Conservation (phyloP, 1,140 invertebrate species). For the Drosophila willistoni region DNA sequence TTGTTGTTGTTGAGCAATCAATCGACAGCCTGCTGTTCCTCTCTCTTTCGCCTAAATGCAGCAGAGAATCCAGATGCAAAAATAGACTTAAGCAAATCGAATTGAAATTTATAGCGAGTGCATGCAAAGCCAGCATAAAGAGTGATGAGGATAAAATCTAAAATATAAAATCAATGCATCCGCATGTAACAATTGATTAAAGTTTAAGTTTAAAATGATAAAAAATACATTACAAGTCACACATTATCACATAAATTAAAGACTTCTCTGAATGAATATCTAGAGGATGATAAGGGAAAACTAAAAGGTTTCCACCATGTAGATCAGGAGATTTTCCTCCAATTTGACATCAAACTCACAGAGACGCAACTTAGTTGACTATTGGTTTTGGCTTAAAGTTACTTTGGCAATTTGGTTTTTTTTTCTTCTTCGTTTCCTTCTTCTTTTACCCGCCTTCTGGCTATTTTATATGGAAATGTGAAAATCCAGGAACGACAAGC, state of each 20-base stretch:
- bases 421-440: neutral
- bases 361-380: neutral
- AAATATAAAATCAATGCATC: neutral
- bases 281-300: too few relatives aligned
- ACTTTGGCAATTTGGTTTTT: slow-evolving; percentile 3
- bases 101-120: slow-evolving; percentile 16
- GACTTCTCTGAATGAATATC: too few relatives aligned
- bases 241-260: too few relatives aligned
- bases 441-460: neutral
- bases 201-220: neutral
- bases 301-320: too few relatives aligned
- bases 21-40: slow-evolving; percentile 1
- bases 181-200: neutral
- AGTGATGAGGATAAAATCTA: neutral
- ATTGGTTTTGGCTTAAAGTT: slow-evolving; percentile 4
- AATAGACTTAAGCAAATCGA: slow-evolving; percentile 17
- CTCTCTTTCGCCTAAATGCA: neutral
- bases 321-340: too few relatives aligned
- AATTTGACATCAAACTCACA: too few relatives aligned
- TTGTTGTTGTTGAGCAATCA: slow-evolving; percentile 14
- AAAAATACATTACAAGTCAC: too few relatives aligned
- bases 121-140: neutral
- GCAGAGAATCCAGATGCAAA: slow-evolving; percentile 5
- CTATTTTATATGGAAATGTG: neutral
- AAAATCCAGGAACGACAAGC: neutral